Evolutionary conservation across 2,797 vertebrate genomes (phyloP), one percentile per base, ranked within the genome.

Genomic region (Crypturellus tataupa): DNA sequence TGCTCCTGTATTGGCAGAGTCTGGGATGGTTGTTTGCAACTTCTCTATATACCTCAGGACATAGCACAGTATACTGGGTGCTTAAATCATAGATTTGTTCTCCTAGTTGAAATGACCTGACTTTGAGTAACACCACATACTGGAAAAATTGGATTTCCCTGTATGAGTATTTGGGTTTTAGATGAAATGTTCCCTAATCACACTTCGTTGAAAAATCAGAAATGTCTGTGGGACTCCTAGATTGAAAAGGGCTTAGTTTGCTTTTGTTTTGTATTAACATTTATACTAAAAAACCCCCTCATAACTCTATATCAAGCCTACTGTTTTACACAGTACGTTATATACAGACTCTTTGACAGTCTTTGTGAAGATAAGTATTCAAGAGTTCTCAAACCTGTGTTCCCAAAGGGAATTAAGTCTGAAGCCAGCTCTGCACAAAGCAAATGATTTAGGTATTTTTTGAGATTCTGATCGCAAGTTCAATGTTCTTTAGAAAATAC

Each of bases 91-190:
- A 21, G 7, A 25, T 19, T 11, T n/a, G 40, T 51, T 39, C 12
- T 44, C 25, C 18, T 56, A n/a, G 17, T 6, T n/a, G 7, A 51
- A 9, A 3, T 46, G 47, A 80, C n/a, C 20, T 40, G 15, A 55
- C 39, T 25, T 2, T 33, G 18, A 6, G 10, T 19, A 56, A 16
- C 10, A 24, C 3, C 20, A 31, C 0, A 0, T 35, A 64, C 6
- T 25, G 42, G 49, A 55, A 89, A 69, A 65, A 35, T 0, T 29
- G 1, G 0, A 21, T 71, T 49, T 77, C 40, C 20, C 18, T 29
- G 51, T 42, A 55, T 20, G 2, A 53, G 3, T 42, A 42, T 65
- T 70, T 73, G 15, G 2, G 4, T 4, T 65, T 71, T 39, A 29
- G 24, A 56, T 68, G 25, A 81, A 68, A 16, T 53, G 8, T 46